Conservation (phyloP, 1,140 invertebrate genomes). For the Doryteuthis pealeii region DNA sequence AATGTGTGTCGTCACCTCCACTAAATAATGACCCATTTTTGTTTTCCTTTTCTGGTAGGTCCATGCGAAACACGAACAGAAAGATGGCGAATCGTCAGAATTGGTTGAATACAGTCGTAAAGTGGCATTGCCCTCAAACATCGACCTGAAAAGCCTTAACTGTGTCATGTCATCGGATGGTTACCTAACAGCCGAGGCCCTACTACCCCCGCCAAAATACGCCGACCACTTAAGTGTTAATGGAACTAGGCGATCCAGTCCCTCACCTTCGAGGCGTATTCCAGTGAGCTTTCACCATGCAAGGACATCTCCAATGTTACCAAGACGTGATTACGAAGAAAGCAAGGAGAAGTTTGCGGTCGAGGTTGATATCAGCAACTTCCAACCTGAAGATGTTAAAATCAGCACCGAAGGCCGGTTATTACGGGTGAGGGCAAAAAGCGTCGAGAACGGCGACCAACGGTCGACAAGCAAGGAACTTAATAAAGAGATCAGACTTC, state of each 20-base stretch:
- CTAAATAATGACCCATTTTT: background rate
- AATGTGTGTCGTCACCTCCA: background rate
- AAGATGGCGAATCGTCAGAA: background rate
- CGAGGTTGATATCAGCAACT: slow-evolving; percentile 18
- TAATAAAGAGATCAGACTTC: slow-evolving; percentile 28
- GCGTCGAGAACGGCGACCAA: slow-evolving; percentile 12
- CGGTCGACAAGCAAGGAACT: slow-evolving; percentile 22
- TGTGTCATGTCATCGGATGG: background rate
- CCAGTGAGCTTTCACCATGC: background rate
- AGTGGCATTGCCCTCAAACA: background rate
- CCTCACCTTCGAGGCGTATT: background rate
- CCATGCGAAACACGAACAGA: slow-evolving; percentile 5
- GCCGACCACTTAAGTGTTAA: background rate
- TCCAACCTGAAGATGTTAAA: slow-evolving; percentile 15
- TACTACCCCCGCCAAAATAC: background rate
- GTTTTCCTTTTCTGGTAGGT: background rate
- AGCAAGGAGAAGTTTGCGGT: slow-evolving; percentile 7
- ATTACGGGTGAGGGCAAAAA: background rate
- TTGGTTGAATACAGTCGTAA: slow-evolving; percentile 2
- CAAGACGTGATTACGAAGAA: background rate
- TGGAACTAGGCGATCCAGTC: background rate
- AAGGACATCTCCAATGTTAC: background rate
- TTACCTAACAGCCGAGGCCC: background rate
- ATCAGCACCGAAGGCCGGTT: slow-evolving; percentile 6
- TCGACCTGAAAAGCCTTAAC: slow-evolving; percentile 1